Percentiles rank a stretch among this genome's conserved stretches.
Conservation (phyloP, 2,797 vertebrate species). For the Cetoscarus ocellatus region DNA sequence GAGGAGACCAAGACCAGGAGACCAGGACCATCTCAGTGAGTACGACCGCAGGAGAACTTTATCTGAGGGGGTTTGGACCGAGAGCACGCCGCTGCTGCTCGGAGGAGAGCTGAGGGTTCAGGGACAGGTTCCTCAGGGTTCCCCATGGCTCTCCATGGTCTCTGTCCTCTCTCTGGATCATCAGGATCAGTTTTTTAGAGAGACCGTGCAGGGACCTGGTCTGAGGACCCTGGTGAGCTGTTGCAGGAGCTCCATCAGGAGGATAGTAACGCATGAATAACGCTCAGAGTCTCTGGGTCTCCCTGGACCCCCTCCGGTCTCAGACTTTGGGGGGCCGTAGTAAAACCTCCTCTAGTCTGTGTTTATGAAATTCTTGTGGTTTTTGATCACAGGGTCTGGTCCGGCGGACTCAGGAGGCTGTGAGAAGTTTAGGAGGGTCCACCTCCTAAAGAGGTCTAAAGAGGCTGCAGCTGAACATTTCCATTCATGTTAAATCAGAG, state of each 20-base stretch:
- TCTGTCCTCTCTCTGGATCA: too few relatives aligned
- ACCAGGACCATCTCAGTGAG: constrained; percentile 46
- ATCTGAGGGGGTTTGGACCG: not conserved
- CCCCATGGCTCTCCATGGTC: too few relatives aligned
- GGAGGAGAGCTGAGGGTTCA: not conserved
- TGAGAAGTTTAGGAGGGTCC: not conserved
- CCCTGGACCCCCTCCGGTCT: not conserved
- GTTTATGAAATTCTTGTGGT: not conserved
- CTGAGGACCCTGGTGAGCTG: too few relatives aligned
- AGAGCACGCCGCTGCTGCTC: constrained; percentile 14
- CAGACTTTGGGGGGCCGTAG: not conserved
- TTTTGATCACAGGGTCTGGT: constrained; percentile 1
- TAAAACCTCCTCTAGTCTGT: not conserved
- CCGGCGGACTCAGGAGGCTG: not conserved
- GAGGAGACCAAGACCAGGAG: not conserved
- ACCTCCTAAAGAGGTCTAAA: too few relatives aligned
- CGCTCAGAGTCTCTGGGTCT: not conserved
- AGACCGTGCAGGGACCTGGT: too few relatives aligned
- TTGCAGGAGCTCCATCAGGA: too few relatives aligned
- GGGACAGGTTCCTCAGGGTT: not conserved
- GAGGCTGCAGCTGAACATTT: too few relatives aligned
- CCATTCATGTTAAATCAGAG: too few relatives aligned
- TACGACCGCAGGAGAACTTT: constrained; percentile 54
- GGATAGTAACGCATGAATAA: too few relatives aligned
- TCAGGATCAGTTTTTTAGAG: too few relatives aligned